These are phyloP conservation scores for Gila orcuttii DNA, from an alignment of 2,113 vertebrate species.

Conservation along the genomic window DNA sequence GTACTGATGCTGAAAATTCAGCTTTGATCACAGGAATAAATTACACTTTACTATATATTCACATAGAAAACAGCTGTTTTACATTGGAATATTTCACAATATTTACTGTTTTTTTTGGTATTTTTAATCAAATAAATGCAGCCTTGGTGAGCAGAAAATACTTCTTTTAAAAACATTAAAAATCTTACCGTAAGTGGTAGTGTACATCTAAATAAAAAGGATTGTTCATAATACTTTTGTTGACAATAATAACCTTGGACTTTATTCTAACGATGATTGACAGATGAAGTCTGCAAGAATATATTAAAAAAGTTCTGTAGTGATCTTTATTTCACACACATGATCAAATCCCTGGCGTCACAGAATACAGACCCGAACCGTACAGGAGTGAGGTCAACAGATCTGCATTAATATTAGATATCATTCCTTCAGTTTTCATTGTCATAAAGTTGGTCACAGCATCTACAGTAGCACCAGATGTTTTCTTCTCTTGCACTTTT, in stretches of 20 bases:
- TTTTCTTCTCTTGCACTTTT: conserved; percentile 4
- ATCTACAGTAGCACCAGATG: conserved; percentile 29
- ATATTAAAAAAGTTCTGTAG: not conserved
- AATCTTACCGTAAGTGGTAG: too few species aligned
- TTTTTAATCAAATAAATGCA: too few species aligned
- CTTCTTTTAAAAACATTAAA: too few species aligned
- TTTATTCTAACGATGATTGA: not conserved
- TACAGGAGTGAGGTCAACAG: not conserved
- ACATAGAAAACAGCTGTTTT: too few species aligned
- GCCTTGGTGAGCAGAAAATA: too few species aligned
- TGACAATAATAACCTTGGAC: not conserved
- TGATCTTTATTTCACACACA: not conserved
- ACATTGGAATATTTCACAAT: too few species aligned
- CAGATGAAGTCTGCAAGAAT: not conserved
- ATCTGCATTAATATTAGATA: conserved; percentile 10
- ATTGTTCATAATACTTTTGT: not conserved
- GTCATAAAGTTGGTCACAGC: not conserved
- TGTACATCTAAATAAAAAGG: not conserved
- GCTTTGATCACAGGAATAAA: too few species aligned
- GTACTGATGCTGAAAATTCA: too few species aligned
- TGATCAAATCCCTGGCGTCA: not conserved
- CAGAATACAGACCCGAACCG: not conserved
- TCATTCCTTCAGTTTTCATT: not conserved
- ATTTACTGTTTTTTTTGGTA: too few species aligned
- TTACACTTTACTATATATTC: too few species aligned